Percentiles rank a stretch among this genome's conserved stretches.
These are phyloP conservation scores for Mormyrus lacerda DNA, from an alignment of 2,113 vertebrate species.

Conservation along the genomic window DNA sequence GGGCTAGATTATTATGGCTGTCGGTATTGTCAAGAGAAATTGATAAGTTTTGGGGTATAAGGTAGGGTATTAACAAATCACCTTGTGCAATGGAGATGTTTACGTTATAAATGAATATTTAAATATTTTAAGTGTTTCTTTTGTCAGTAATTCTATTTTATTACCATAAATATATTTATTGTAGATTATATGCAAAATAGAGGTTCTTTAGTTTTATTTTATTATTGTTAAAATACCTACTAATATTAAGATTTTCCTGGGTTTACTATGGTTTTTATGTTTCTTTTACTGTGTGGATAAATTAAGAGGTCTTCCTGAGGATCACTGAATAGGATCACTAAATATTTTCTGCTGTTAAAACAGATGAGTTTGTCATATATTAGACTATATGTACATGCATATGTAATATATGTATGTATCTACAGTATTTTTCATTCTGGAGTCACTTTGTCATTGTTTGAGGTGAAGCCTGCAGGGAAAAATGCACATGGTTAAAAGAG, in stretches of 20 bases:
- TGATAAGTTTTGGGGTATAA: background rate
- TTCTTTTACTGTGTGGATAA: background rate
- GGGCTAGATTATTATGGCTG: background rate
- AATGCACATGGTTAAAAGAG: background rate
- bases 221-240: conserved; percentile 5
- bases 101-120: conserved; percentile 16
- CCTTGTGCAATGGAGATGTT: conserved; percentile 8
- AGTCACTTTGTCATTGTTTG: background rate
- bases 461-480: background rate
- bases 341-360: background rate
- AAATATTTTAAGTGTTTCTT: conserved; percentile 16
- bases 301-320: background rate
- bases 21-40: background rate
- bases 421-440: background rate
- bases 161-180: conserved; percentile 11
- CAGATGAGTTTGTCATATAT: background rate
- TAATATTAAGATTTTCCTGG: background rate
- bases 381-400: background rate
- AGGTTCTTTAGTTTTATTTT: conserved; percentile 5
- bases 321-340: background rate
- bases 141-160: conserved; percentile 16
- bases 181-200: conserved; percentile 11
- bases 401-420: background rate
- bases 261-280: background rate
- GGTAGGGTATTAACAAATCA: background rate